Evolutionary conservation across 2,888 invertebrate genomes (phyloP), one percentile per base, ranked within the genome.

Genomic region (Amphiduros pacificus): DNA sequence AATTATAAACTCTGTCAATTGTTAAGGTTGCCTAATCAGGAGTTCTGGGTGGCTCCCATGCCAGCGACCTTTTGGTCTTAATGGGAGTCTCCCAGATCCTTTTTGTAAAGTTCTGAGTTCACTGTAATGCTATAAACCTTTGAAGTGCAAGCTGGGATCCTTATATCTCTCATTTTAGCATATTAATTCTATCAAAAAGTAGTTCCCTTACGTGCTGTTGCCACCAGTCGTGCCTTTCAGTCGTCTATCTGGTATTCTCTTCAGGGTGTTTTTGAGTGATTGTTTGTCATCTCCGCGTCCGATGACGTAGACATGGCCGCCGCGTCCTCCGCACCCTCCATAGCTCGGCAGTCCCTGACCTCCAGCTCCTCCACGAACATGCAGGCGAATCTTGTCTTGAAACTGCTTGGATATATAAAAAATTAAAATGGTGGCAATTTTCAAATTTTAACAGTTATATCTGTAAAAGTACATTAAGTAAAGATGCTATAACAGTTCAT

Each of bases 311-410:
- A 98, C 89, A 82, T 91, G 88, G 1, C 97, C 97, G 44, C 97
- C 97, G 80, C 90, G 89, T 0, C 97, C 97, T 11, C 97, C 97
- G 14, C 91, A 83, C 2, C 86, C 97, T 1, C 95, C 95, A 82
- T 88, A 93, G 75, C 90, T 90, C 1, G 90, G 90, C 24, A 89
- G 83, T 20, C 91, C 91, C 75, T 87, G 87, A 36, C 91, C 91
- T 11, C 97, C 97, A 27, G 88, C 85, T 2, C 97, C 97, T 2
- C 90, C 95, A 78, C 88, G 88, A 0, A 93, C 91, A 74, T 88
- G 87, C 41, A 97, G 79, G 67, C 91, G 86, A 27, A 96, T 84
- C 0, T 89, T 88, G 82, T 97, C 97, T 41, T 94, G 79, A 77
- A 94, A 94, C n/a, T n/a, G n/a, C n/a, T n/a, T n/a, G n/a, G n/a